Evolutionary conservation across 2,797 vertebrate species (phyloP).

Genomic region (Onychomys torridus): DNA sequence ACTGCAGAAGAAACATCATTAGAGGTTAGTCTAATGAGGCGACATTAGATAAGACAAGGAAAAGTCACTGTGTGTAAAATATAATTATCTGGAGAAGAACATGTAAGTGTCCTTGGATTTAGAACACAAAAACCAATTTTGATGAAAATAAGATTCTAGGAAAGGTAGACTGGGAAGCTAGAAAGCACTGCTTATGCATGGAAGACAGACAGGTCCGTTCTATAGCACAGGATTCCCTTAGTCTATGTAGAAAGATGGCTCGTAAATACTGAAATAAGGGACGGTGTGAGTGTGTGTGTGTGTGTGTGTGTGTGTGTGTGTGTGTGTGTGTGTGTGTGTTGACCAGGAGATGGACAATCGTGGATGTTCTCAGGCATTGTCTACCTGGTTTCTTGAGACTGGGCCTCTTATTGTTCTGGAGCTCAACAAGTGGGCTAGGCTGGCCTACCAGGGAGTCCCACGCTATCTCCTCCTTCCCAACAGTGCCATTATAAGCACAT

Average conservation of each 20-base stretch:
- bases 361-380: not conserved
- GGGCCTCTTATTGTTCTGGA: not conserved
- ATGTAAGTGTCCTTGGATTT: constrained; percentile 22
- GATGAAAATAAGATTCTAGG: constrained; percentile 58
- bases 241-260: not conserved
- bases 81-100: constrained; percentile 41
- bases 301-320: not conserved
- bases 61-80: constrained; percentile 44
- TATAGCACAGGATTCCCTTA: not conserved
- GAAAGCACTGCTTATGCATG: not conserved
- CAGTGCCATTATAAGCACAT: not conserved
- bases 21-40: constrained; percentile 60
- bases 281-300: not conserved
- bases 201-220: not conserved
- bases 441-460: not conserved
- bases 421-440: not conserved
- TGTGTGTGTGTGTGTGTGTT: not conserved
- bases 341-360: too few species aligned
- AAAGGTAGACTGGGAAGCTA: not conserved
- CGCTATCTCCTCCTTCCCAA: not conserved
- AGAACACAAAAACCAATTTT: constrained; percentile 54
- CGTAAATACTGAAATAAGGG: not conserved
- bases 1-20: constrained; percentile 2
- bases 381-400: not conserved
- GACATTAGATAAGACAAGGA: constrained; percentile 33